phyloP scores from a whole-genome alignment of 2,113 vertebrate species.

The Scatophagus argus region DNA sequence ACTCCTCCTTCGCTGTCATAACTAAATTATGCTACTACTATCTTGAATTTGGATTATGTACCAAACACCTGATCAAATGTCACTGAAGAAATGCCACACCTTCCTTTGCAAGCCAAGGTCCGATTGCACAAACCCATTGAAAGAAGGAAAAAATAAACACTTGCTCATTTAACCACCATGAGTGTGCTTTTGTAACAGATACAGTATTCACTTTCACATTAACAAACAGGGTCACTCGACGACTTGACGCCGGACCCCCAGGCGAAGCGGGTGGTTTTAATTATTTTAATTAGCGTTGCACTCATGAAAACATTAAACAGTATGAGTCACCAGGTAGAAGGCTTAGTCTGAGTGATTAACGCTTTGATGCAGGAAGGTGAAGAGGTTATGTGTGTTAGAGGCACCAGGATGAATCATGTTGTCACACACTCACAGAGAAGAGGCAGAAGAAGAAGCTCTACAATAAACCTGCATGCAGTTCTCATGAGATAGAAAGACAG shows the following conservation, averaged over 20 bases:
- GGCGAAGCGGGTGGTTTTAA: constrained; percentile 30
- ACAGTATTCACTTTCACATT: constrained; percentile 39
- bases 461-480: not conserved
- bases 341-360: not conserved
- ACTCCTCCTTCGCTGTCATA: no score
- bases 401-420: not conserved
- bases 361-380: constrained; percentile 11
- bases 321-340: constrained; percentile 9
- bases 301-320: constrained; percentile 31
- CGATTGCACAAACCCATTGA: not conserved
- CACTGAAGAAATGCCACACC: constrained; percentile 26
- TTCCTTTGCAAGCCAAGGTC: constrained; percentile 24
- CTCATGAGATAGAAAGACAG: not conserved
- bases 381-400: not conserved
- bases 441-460: not conserved
- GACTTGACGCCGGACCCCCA: constrained; percentile 32
- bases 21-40: not conserved
- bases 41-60: not conserved
- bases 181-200: constrained; percentile 15
- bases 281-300: constrained; percentile 33
- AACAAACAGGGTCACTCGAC: constrained; percentile 23
- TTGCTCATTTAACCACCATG: constrained; percentile 17
- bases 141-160: constrained; percentile 7
- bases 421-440: not conserved
- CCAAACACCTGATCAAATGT: constrained; percentile 25